phyloP scores from a whole-genome alignment of 1,140 invertebrate species.

The Drosophila kanapiae region DNA sequence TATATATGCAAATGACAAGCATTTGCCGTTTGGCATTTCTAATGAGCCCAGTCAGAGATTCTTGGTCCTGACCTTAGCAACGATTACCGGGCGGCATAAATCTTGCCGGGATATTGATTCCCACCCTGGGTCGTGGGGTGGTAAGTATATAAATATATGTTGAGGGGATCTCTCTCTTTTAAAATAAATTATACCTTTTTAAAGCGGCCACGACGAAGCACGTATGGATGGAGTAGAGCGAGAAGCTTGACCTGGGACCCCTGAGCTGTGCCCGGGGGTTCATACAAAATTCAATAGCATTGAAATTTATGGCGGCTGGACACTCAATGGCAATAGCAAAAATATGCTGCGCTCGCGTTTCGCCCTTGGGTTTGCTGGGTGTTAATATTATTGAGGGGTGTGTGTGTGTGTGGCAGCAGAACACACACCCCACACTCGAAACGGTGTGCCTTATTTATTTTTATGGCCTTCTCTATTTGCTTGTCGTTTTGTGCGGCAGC shows the following conservation, averaged over 20 bases:
- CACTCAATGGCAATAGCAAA: constrained; percentile 66
- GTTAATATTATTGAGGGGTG: constrained; percentile 65
- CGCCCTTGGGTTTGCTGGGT: constrained; percentile 30
- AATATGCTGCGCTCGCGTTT: constrained; percentile 67
- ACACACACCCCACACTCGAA: neutral
- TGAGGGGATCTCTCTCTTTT: constrained; percentile 69
- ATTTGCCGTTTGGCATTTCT: constrained; percentile 78
- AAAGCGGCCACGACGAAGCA: constrained; percentile 68
- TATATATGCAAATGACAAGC: constrained; percentile 79
- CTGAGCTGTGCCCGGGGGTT: constrained; percentile 32
- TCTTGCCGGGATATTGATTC: constrained; percentile 77
- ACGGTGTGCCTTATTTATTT: constrained; percentile 74
- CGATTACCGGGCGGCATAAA: constrained; percentile 78
- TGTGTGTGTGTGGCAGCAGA: neutral
- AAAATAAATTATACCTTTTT: constrained; percentile 82
- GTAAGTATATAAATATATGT: constrained; percentile 38
- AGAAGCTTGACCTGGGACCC: constrained; percentile 27
- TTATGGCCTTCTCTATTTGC: constrained; percentile 82
- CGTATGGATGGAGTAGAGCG: constrained; percentile 20
- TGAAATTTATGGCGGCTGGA: constrained; percentile 83
- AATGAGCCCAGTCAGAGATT: constrained; percentile 68
- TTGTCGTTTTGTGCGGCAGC: constrained; percentile 74
- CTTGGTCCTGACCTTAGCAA: constrained; percentile 68
- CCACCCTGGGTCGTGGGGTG: constrained; percentile 12
- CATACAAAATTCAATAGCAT: constrained; percentile 81